Evolutionary conservation across 2,888 invertebrate species (phyloP), one percentile per base, ranked within the genome.

Genomic region (Neria commutata): DNA sequence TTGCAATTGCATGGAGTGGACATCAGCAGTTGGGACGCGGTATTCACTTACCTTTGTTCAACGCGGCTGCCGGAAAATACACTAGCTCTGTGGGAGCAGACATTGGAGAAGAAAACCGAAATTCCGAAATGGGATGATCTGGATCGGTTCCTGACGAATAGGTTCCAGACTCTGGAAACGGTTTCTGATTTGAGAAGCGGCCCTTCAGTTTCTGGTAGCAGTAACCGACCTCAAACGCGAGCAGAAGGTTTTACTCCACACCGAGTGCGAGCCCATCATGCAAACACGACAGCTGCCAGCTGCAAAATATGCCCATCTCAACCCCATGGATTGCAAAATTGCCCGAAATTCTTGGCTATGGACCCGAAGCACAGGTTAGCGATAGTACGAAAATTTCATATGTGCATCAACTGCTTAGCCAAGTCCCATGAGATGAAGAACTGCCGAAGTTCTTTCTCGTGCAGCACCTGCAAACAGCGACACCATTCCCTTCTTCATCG

Each of bases 241-340:
- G 11, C 45, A 26, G 2, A n/a, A 46, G 8, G 46, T 24, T 17
- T 23, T 46, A 2, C 51, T 50, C 21, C 52, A 47, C 11, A 56
- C 21, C n/a, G 50, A n/a, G n/a, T n/a, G n/a, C n/a, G n/a, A n/a
- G n/a, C n/a, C n/a, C n/a, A n/a, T n/a, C n/a, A n/a, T n/a, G n/a
- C n/a, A n/a, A n/a, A n/a, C 21, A 19, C 5, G 21, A 40, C 51
- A 1, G 37, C 19, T 25, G 47, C 51, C 4, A 33, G 19, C 5
- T 62, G 60, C n/a, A 51, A 49, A 29, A 3, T 60, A 3, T 60
- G 53, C 29, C 46, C 58, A 5, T 55, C n/a, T n/a, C n/a, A 59
- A 14, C 47, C 17, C 6, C 62, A 62, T 54, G 19, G 48, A 1
- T 61, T 64, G 2, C 60, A 60, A 10, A 54, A 58, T 21, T 64